Conservation (phyloP, 2,888 invertebrate genomes). For the Eretmocerus hayati region DNA sequence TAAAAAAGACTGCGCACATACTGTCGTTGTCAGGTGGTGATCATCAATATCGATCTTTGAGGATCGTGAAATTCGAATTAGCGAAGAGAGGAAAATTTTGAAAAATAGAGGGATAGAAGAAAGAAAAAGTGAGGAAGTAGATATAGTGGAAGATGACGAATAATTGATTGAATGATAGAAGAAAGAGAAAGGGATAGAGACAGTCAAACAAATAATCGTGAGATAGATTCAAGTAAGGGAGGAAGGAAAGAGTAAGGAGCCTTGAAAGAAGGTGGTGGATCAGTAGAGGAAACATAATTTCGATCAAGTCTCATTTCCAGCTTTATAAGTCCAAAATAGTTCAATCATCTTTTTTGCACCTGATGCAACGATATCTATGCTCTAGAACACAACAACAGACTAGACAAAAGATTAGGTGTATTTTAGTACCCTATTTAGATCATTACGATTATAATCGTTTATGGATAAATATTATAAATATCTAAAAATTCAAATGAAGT, state of each 20-base stretch:
- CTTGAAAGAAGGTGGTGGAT: too few relatives aligned
- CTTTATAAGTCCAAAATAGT: background rate
- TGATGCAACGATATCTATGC: background rate
- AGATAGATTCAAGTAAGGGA: background rate
- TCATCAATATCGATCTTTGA: too few relatives aligned
- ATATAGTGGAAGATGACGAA: slow-evolving; percentile 4
- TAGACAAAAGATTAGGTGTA: background rate
- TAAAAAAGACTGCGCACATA: slow-evolving; percentile 18
- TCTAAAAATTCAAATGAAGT: too few relatives aligned
- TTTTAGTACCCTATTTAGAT: slow-evolving; percentile 3
- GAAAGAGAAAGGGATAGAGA: slow-evolving; percentile 1
- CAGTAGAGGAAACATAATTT: background rate
- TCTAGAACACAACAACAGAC: slow-evolving; percentile 6
- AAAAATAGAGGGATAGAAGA: background rate
- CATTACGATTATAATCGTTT: slow-evolving; percentile 1
- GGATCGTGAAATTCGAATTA: slow-evolving; percentile 18
- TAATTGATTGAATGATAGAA: background rate
- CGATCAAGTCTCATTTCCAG: background rate
- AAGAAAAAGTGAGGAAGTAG: slow-evolving; percentile 11
- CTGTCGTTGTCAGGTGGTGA: slow-evolving; percentile 20
- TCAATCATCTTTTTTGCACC: background rate
- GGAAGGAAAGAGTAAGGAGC: background rate
- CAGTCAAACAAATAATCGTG: too few relatives aligned
- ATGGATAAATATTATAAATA: slow-evolving; percentile 3
- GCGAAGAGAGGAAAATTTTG: slow-evolving; percentile 15